These are phyloP conservation scores for Karalla daura DNA, from an alignment of 2,797 vertebrate genomes.

Conservation along the genomic window DNA sequence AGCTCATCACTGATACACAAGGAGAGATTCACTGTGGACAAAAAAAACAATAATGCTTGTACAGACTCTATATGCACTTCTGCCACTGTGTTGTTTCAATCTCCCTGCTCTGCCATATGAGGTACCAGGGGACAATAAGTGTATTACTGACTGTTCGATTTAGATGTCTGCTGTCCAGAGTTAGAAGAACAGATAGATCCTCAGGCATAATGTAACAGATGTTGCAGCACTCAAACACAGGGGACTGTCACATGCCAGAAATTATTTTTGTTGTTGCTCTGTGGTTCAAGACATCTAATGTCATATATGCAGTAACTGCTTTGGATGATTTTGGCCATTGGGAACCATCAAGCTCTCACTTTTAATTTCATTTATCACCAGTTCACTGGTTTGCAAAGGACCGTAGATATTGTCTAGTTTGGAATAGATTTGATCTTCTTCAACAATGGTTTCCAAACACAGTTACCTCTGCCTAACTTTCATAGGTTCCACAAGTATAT, in stretches of 20 bases:
- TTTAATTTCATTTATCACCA: background rate
- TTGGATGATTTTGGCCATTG: background rate
- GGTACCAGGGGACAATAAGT: slow-evolving; percentile 26
- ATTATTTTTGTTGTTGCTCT: background rate
- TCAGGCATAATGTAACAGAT: slow-evolving; percentile 25
- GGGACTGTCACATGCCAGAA: slow-evolving; percentile 2
- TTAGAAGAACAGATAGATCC: slow-evolving; percentile 19
- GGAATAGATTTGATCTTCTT: background rate
- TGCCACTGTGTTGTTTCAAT: slow-evolving; percentile 26
- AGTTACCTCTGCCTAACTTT: too few relatives aligned
- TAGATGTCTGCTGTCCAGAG: slow-evolving; percentile 34
- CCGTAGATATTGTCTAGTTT: background rate
- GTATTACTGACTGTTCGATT: slow-evolving; percentile 36
- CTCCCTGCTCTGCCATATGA: slow-evolving; percentile 13
- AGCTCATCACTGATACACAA: slow-evolving; percentile 8
- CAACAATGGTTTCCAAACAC: background rate
- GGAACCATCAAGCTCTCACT: background rate
- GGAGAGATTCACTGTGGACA: slow-evolving; percentile 16
- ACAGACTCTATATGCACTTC: slow-evolving; percentile 9
- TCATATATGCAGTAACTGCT: background rate
- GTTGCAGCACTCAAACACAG: slow-evolving; percentile 22
- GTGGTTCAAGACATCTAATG: background rate
- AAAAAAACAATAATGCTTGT: background rate
- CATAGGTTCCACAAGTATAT: too few relatives aligned
- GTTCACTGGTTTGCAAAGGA: background rate